Evolutionary conservation across 2,888 invertebrate genomes (phyloP).

Genomic region (Athetis lepigone): DNA sequence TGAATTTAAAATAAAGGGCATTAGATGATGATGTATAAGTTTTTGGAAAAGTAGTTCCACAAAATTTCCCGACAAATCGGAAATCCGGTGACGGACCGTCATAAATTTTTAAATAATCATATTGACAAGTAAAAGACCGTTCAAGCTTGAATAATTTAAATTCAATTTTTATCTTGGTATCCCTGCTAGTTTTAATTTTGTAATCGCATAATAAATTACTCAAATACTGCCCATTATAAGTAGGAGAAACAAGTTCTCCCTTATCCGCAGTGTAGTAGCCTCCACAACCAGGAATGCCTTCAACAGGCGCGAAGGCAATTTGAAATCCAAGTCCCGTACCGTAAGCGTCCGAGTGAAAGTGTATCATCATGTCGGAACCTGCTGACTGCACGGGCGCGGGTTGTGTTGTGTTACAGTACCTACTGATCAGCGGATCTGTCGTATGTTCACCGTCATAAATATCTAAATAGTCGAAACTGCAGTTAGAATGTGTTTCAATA

Average conservation of each 20-base stretch:
- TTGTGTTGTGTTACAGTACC: conserved; percentile 94
- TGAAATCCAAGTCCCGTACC: conserved; percentile 95
- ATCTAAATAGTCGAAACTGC: conserved; percentile 94
- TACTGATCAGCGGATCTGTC: conserved; percentile 89
- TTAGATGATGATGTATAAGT: conserved; percentile 91
- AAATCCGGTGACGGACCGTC: conserved; percentile 92
- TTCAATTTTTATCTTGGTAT: conserved; percentile 92
- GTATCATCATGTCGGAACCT: conserved; percentile 91
- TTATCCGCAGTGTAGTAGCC: conserved; percentile 92
- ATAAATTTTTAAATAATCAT: conserved; percentile 92
- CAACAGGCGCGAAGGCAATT: conserved; percentile 93
- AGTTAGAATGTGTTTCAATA: conserved; percentile 93
- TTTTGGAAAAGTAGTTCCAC: conserved; percentile 92
- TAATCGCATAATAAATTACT: conserved; percentile 94
- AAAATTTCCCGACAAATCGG: conserved; percentile 93
- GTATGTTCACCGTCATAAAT: conserved; percentile 90
- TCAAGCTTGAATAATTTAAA: conserved; percentile 93
- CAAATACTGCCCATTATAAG: conserved; percentile 88
- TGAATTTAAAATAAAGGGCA: conserved; percentile 88
- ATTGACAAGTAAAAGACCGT: conserved; percentile 89
- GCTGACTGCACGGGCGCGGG: conserved; percentile 94
- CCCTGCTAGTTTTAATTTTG: conserved; percentile 92
- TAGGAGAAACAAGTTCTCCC: conserved; percentile 93
- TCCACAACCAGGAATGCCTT: conserved; percentile 96
- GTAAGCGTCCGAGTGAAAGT: conserved; percentile 95